Percentiles rank a stretch among this genome's conserved stretches.
Conservation (phyloP, 2,888 invertebrate genomes). For the Xylota sylvarum region DNA sequence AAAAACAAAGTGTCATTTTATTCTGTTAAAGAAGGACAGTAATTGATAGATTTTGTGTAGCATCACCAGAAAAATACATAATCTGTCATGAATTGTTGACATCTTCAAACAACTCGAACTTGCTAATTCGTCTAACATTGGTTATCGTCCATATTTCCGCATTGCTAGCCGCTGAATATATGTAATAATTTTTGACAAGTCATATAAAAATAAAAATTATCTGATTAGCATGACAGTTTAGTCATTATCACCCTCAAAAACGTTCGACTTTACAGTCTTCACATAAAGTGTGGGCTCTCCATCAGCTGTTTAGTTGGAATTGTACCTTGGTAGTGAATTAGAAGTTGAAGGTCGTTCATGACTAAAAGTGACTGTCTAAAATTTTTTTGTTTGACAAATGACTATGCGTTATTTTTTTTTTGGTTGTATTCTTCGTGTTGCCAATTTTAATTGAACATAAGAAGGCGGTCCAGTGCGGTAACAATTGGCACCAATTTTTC, state of each 20-base stretch:
- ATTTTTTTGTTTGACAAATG: constrained; percentile 1
- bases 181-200: constrained; percentile 4
- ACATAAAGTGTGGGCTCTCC: not conserved
- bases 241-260: constrained; percentile 13
- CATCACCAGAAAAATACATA: not conserved
- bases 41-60: too few species aligned
- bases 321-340: constrained; percentile 7
- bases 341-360: constrained; percentile 9
- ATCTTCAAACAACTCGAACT: not conserved
- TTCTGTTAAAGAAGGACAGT: not conserved
- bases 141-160: not conserved
- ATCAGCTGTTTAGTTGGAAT: not conserved
- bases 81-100: not conserved
- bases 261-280: not conserved
- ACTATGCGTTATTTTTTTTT: not conserved
- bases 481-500: constrained; percentile 19
- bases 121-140: not conserved
- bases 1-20: not conserved
- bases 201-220: not conserved
- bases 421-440: not conserved
- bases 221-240: constrained; percentile 16
- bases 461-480: not conserved
- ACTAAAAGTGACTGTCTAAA: not conserved
- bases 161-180: not conserved
- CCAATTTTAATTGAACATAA: constrained; percentile 10